phyloP scores from a whole-genome alignment of 2,888 invertebrate genomes.

The Leptopilina syphax region DNA sequence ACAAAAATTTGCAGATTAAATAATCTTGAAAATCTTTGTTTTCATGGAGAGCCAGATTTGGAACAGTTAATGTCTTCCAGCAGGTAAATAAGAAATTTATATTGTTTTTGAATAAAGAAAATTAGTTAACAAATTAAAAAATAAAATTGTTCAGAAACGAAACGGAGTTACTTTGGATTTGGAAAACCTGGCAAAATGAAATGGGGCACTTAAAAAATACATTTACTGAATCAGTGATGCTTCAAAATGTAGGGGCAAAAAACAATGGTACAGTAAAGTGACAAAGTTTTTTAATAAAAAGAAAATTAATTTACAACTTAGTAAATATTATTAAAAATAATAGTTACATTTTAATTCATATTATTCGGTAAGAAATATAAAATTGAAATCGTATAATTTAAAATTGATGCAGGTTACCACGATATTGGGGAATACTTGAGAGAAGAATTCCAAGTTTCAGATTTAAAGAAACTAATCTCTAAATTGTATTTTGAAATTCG shows the following conservation, averaged over 20 bases:
- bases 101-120: no score
- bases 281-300: no score
- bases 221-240: constrained; percentile 78
- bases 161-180: constrained; percentile 80
- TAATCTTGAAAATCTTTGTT: neutral
- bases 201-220: constrained; percentile 80
- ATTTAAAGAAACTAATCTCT: constrained; percentile 79
- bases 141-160: constrained; percentile 69
- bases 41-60: neutral
- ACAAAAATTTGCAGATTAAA: constrained; percentile 2
- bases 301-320: no score
- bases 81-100: neutral
- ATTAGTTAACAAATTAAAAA: neutral
- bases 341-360: neutral
- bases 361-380: no score
- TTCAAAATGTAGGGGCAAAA: constrained; percentile 82
- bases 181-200: constrained; percentile 83
- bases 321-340: neutral
- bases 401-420: constrained; percentile 78
- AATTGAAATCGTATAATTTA: neutral
- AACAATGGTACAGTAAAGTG: constrained; percentile 79
- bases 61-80: neutral
- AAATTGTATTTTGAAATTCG: constrained; percentile 79
- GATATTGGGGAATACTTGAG: constrained; percentile 83
- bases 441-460: constrained; percentile 81